phyloP scores from a whole-genome alignment of 2,888 invertebrate species.

The Physocephala rufipes region DNA sequence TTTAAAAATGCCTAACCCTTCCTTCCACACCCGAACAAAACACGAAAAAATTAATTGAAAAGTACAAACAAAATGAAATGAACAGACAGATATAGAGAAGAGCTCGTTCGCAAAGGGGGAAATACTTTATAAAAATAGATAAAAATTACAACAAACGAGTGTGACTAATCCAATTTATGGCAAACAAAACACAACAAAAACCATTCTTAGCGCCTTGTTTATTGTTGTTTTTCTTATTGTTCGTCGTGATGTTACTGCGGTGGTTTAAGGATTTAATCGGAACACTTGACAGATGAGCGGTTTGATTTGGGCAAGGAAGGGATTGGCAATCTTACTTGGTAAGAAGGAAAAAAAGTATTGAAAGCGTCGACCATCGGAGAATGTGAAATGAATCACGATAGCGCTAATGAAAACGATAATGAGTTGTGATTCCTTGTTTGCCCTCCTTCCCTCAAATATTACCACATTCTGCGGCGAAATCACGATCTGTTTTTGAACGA shows the following conservation, averaged over 20 bases:
- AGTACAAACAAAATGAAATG: not conserved
- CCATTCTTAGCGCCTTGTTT: not conserved
- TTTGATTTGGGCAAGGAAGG: not conserved
- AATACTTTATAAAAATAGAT: conserved; percentile 5
- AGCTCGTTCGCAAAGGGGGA: too few relatives aligned
- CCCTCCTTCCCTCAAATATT: not conserved
- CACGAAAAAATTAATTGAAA: not conserved
- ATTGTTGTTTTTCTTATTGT: conserved; percentile 24
- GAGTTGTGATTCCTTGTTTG: not conserved
- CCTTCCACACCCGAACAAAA: not conserved
- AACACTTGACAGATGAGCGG: not conserved
- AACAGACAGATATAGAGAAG: too few relatives aligned
- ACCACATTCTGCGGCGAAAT: too few relatives aligned
- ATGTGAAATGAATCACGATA: not conserved
- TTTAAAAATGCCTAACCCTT: not conserved
- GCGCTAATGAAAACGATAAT: conserved; percentile 10
- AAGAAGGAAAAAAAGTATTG: not conserved
- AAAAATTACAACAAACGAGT: conserved; percentile 41
- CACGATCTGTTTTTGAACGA: not conserved
- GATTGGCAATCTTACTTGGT: not conserved
- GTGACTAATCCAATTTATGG: conserved; percentile 45
- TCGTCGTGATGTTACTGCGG: conserved; percentile 11
- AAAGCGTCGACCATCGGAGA: not conserved
- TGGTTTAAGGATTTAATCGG: conserved; percentile 43
- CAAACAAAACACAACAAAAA: conserved; percentile 33